Conservation (phyloP, 1,140 invertebrate species). For the Nephotettix cincticeps region DNA sequence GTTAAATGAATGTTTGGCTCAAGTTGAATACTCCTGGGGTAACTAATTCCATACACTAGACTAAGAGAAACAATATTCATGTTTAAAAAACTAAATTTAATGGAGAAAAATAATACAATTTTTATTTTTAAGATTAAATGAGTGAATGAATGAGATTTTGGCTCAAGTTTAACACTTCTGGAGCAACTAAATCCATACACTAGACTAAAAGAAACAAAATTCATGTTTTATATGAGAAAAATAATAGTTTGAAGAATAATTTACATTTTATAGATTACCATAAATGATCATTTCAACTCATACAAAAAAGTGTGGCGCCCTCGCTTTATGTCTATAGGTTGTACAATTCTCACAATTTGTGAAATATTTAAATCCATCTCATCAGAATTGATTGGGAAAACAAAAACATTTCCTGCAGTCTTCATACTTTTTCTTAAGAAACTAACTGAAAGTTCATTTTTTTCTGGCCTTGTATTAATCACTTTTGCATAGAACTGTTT, state of each 20-base stretch:
- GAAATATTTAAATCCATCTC: conserved; percentile 16
- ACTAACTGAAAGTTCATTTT: conserved; percentile 11
- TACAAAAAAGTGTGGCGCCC: conserved; percentile 17
- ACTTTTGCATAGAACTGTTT: conserved; percentile 16
- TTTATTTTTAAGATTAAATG: too few relatives aligned
- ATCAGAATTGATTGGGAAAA: conserved; percentile 13
- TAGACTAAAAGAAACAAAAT: conserved; percentile 19
- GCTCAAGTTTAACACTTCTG: too few relatives aligned
- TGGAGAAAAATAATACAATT: too few relatives aligned
- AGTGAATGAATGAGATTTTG: too few relatives aligned
- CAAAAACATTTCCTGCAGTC: conserved; percentile 19
- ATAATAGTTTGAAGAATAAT: background rate
- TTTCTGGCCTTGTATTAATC: conserved; percentile 5
- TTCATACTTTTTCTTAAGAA: conserved; percentile 14
- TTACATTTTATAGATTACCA: conserved; percentile 2
- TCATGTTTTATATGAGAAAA: background rate
- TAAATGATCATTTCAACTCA: conserved; percentile 17
- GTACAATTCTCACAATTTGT: conserved; percentile 15
- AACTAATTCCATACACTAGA: too few relatives aligned
- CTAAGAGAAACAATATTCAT: too few relatives aligned
- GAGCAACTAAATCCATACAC: too few relatives aligned
- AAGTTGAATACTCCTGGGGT: too few relatives aligned
- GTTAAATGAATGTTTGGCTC: too few relatives aligned
- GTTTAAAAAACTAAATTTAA: too few relatives aligned
- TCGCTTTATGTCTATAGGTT: conserved; percentile 10